Conservation (phyloP, 2,113 vertebrate species). For the Speoplatyrhinus poulsoni region DNA sequence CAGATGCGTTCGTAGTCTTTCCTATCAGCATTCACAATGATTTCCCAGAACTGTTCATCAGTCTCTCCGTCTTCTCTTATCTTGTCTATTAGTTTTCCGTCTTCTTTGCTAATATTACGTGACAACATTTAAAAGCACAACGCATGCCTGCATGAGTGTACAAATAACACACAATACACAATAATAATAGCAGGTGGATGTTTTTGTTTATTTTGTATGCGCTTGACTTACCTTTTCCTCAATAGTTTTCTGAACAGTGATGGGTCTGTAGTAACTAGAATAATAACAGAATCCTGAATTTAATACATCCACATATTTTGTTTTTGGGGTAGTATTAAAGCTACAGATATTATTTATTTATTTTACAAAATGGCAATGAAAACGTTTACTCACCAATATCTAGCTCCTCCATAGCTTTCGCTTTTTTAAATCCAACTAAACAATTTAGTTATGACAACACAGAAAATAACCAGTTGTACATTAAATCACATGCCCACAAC, state of each 20-base stretch:
- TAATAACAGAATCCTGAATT: slow-evolving; percentile 6
- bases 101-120: slow-evolving; percentile 3
- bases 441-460: not conserved
- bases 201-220: not conserved
- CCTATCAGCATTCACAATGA: slow-evolving; percentile 79
- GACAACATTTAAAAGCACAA: slow-evolving; percentile 4
- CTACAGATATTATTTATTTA: not conserved
- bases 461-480: not conserved
- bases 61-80: slow-evolving; percentile 46
- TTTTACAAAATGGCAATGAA: not conserved
- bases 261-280: slow-evolving; percentile 70
- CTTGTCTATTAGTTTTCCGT: slow-evolving; percentile 23
- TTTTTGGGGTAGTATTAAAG: not conserved
- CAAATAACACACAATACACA: not conserved
- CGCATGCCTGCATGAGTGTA: not conserved
- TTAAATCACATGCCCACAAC: not conserved
- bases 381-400: slow-evolving; percentile 16
- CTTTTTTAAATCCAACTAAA: slow-evolving; percentile 78
- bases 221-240: slow-evolving; percentile 74
- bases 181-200: not conserved
- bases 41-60: slow-evolving; percentile 79
- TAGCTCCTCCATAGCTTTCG: slow-evolving; percentile 49
- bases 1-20: slow-evolving; percentile 87
- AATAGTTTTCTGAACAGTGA: slow-evolving; percentile 79
- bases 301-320: not conserved